Conservation (phyloP, 2,113 vertebrate species). For the Hymenochirus boettgeri region DNA sequence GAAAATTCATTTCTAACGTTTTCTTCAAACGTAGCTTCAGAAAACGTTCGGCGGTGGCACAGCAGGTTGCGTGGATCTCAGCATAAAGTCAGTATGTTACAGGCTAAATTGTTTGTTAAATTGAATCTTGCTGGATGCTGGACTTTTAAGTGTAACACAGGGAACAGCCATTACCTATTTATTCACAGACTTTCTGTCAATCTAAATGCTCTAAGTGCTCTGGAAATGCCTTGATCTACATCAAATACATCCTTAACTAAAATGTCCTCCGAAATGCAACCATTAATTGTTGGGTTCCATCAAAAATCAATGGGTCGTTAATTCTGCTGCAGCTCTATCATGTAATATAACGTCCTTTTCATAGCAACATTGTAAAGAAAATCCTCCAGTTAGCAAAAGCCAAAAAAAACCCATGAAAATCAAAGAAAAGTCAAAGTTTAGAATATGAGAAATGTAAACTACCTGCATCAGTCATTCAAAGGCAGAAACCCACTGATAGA, state of each 20-base stretch:
- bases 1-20: no score
- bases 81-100: constrained; percentile 16
- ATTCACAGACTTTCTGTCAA: constrained; percentile 35
- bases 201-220: constrained; percentile 26
- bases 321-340: constrained; percentile 22
- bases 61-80: constrained; percentile 25
- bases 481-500: no score
- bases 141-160: constrained; percentile 25
- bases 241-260: constrained; percentile 29
- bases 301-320: constrained; percentile 38
- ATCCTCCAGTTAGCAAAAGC: background rate
- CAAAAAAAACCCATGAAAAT: background rate
- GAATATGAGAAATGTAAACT: no score
- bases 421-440: no score
- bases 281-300: constrained; percentile 36
- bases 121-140: constrained; percentile 10
- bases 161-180: constrained; percentile 37
- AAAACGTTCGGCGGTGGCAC: background rate
- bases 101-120: constrained; percentile 23
- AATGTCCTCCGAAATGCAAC: constrained; percentile 39
- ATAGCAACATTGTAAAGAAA: constrained; percentile 22
- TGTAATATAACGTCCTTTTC: constrained; percentile 32
- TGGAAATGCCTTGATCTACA: constrained; percentile 20
- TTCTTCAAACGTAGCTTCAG: background rate
- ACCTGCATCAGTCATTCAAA: no score